phyloP scores from a whole-genome alignment of 2,113 vertebrate genomes.

The Antennarius striatus region DNA sequence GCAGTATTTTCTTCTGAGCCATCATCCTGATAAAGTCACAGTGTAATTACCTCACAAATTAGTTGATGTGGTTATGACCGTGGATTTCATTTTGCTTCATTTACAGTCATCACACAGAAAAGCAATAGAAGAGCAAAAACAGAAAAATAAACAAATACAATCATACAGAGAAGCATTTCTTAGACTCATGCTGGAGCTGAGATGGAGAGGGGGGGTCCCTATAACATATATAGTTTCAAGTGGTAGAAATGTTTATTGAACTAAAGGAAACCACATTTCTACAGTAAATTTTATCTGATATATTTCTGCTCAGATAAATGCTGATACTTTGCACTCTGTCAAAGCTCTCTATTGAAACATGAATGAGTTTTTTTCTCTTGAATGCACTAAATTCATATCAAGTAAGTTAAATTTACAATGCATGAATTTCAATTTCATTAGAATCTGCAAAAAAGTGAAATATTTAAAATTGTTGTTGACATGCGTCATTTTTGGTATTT shows the following conservation, averaged over 20 bases:
- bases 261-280: slow-evolving; percentile 2
- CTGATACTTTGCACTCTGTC: not conserved
- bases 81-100: slow-evolving; percentile 68
- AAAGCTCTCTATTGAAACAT: not conserved
- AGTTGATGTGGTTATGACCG: slow-evolving; percentile 63
- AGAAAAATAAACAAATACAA: slow-evolving; percentile 20
- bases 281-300: not conserved
- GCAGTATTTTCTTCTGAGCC: slow-evolving; percentile 66
- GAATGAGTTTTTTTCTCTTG: too few relatives aligned
- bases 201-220: too few relatives aligned
- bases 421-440: too few relatives aligned
- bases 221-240: slow-evolving; percentile 17
- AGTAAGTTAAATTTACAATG: too few relatives aligned
- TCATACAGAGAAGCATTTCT: not conserved
- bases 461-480: too few relatives aligned
- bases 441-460: too few relatives aligned
- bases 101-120: slow-evolving; percentile 46
- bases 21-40: slow-evolving; percentile 62
- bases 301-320: not conserved
- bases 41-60: slow-evolving; percentile 73
- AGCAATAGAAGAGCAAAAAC: not conserved
- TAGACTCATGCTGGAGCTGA: too few relatives aligned
- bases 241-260: not conserved
- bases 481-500: too few relatives aligned
- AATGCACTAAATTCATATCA: too few relatives aligned